phyloP scores from a whole-genome alignment of 2,888 invertebrate genomes.

The Zygaena filipendulae region DNA sequence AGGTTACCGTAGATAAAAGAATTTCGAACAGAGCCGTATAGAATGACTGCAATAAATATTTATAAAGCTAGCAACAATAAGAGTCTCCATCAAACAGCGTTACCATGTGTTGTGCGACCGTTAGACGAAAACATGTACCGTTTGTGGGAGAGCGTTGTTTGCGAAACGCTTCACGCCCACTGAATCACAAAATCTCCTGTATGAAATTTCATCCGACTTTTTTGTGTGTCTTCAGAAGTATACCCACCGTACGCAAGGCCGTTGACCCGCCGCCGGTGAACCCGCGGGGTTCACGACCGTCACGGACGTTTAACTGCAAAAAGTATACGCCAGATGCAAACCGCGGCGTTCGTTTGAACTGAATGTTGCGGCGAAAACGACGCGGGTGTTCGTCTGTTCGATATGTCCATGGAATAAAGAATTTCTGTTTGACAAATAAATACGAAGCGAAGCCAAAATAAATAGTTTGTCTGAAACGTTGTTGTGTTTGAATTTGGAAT shows the following conservation, averaged over 20 bases:
- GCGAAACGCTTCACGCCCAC: slow-evolving; percentile 29
- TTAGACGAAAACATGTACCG: slow-evolving; percentile 13
- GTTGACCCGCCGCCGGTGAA: slow-evolving; percentile 28
- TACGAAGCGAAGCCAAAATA: slow-evolving; percentile 4
- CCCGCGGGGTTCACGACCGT: slow-evolving; percentile 45
- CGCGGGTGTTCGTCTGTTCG: slow-evolving; percentile 13
- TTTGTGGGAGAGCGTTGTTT: slow-evolving; percentile 1
- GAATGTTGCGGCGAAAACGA: slow-evolving; percentile 15
- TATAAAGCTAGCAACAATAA: too few relatives aligned
- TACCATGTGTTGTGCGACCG: too few relatives aligned
- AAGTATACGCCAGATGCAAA: slow-evolving; percentile 26
- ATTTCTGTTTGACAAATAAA: slow-evolving; percentile 4
- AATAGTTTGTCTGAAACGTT: too few relatives aligned
- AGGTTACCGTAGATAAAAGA: too few relatives aligned
- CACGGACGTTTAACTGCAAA: slow-evolving; percentile 32
- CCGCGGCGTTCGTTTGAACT: slow-evolving; percentile 24
- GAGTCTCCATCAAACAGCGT: too few relatives aligned
- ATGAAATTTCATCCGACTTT: slow-evolving; percentile 42
- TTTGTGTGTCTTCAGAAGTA: slow-evolving; percentile 23
- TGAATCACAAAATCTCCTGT: slow-evolving; percentile 33
- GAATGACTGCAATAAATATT: too few relatives aligned
- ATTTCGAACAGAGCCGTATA: too few relatives aligned
- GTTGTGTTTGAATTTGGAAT: slow-evolving; percentile 10
- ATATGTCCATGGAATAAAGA: slow-evolving; percentile 7
- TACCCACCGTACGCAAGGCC: slow-evolving; percentile 27